These are phyloP conservation scores for Hyperoplus lanceolatus DNA, from an alignment of 2,797 vertebrate genomes.

Conservation along the genomic window DNA sequence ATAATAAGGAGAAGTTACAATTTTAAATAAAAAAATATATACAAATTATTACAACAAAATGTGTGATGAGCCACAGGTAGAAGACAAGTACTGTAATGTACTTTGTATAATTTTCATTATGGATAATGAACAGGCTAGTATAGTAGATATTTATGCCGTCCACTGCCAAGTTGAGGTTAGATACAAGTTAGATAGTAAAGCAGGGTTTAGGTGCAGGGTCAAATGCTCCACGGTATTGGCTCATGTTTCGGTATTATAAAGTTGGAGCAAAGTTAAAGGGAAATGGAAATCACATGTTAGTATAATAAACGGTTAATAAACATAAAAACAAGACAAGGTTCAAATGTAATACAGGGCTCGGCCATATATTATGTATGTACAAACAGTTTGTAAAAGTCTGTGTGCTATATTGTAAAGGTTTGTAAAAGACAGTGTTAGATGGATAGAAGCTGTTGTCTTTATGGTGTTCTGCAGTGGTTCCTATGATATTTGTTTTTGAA, in stretches of 20 bases:
- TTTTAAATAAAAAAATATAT: neutral
- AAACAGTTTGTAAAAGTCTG: too few species aligned
- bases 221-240: neutral
- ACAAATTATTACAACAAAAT: neutral
- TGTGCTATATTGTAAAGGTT: too few species aligned
- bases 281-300: neutral
- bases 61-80: neutral
- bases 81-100: neutral
- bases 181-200: neutral
- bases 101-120: neutral
- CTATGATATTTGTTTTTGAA: too few species aligned
- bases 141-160: neutral
- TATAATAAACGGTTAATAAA: neutral
- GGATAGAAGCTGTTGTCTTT: too few species aligned
- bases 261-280: neutral
- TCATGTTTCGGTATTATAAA: neutral
- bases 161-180: neutral
- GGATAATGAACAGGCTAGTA: neutral
- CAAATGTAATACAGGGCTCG: too few species aligned
- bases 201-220: neutral
- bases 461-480: too few species aligned
- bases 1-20: neutral
- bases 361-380: too few species aligned
- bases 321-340: neutral
- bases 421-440: too few species aligned